These are phyloP conservation scores for Acanthacorydalis orientalis DNA, from an alignment of 2,888 invertebrate species.

Conservation along the genomic window DNA sequence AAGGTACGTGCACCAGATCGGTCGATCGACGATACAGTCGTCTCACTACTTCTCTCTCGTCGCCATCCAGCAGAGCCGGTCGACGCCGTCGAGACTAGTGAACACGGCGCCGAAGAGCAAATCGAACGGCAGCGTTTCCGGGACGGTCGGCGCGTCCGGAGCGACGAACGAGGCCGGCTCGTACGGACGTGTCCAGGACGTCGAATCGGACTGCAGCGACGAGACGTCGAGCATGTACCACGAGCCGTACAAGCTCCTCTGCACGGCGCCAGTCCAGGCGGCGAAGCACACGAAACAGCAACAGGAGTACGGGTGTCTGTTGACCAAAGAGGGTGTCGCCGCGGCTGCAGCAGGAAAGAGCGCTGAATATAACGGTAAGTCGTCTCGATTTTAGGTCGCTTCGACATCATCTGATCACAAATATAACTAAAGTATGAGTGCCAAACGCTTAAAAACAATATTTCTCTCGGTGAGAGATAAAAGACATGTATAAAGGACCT, in stretches of 20 bases:
- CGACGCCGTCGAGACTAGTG: too few relatives aligned
- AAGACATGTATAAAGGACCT: too few relatives aligned
- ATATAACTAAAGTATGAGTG: too few relatives aligned
- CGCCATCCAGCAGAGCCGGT: too few relatives aligned
- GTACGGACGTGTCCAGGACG: slow-evolving; percentile 28
- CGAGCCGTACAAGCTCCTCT: slow-evolving; percentile 36
- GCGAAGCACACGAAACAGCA: slow-evolving; percentile 12
- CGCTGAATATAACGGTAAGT: slow-evolving; percentile 32
- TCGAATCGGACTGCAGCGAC: slow-evolving; percentile 28
- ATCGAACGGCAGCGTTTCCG: slow-evolving; percentile 24
- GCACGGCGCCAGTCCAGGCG: slow-evolving; percentile 15
- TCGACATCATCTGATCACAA: too few relatives aligned
- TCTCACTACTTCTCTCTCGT: too few relatives aligned
- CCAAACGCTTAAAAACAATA: too few relatives aligned
- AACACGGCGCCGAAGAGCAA: too few relatives aligned
- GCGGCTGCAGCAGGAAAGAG: slow-evolving; percentile 31
- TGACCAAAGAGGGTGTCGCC: slow-evolving; percentile 25
- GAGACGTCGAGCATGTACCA: slow-evolving; percentile 38
- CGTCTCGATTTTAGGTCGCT: too few relatives aligned
- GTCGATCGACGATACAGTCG: too few relatives aligned
- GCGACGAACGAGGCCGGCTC: slow-evolving; percentile 23
- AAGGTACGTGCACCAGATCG: too few relatives aligned
- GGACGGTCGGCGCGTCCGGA: slow-evolving; percentile 22
- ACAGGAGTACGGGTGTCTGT: slow-evolving; percentile 31
- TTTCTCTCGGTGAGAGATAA: too few relatives aligned